Evolutionary conservation across 2,888 invertebrate genomes (phyloP).

Genomic region (Lithophane socia): DNA sequence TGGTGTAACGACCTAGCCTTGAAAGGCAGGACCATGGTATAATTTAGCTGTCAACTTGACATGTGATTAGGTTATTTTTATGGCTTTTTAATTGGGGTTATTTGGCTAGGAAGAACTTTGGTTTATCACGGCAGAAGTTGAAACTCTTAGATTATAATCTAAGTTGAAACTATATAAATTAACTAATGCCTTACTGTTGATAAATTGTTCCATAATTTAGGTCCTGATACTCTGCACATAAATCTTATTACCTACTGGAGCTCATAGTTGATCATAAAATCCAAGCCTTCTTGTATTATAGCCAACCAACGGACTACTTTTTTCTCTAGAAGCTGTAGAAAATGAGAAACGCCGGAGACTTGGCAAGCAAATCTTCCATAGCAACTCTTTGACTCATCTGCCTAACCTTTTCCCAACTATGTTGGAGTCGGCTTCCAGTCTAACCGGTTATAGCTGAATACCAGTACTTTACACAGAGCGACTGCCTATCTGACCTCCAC

Average conservation of each 20-base stretch:
- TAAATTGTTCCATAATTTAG: background rate
- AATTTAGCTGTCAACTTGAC: slow-evolving; percentile 57
- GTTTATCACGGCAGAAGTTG: slow-evolving; percentile 14
- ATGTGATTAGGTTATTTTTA: slow-evolving; percentile 27
- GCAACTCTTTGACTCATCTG: background rate
- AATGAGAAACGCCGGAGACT: background rate
- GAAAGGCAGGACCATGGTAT: slow-evolving; percentile 27
- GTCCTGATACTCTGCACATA: background rate
- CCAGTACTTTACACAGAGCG: too few species aligned
- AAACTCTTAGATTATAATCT: too few species aligned
- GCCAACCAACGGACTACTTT: background rate
- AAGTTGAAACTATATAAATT: background rate
- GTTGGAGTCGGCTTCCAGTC: too few species aligned
- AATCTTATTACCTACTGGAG: background rate
- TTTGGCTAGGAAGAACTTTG: slow-evolving; percentile 14
- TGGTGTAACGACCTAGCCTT: slow-evolving; percentile 49
- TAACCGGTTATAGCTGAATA: too few species aligned
- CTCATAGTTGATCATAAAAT: background rate
- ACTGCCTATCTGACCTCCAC: too few species aligned
- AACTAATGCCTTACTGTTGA: background rate
- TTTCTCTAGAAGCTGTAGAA: background rate
- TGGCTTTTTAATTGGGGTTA: slow-evolving; percentile 44
- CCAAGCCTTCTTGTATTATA: background rate
- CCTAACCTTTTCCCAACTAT: too few species aligned
- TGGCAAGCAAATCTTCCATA: background rate